Base-by-base conservation (phyloP, 1,140 invertebrate species). In the Aphelinus atriplicis region DNA sequence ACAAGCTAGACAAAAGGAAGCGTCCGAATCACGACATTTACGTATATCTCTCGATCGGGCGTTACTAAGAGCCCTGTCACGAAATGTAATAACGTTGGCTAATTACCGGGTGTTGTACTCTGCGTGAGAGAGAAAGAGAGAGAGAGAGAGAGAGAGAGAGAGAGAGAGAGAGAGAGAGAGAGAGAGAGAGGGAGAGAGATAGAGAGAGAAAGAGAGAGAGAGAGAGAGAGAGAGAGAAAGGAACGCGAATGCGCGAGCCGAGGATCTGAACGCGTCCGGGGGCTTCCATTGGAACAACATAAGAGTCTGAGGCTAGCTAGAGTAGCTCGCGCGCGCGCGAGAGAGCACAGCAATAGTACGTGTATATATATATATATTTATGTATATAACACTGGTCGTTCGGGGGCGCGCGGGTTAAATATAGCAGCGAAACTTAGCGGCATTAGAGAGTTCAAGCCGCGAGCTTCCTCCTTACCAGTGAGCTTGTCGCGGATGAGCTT, bases 401-500 rank as follows among this genome's bases (percentile, higher is more conserved):
- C 42, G 53, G 26, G 4, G 7, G 4, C 26, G 26, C 26, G 26
- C 9, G 53, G 1, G 3, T 51, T 56, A 67, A 67, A 55, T 55
- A 67, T 67, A 58, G 56, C 2, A 3, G 55, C 72, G 26, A 26
- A 26, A 26, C 26, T 26, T 26, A 26, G 26, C 26, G 26, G 26
- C 26, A 26, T 26, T 0, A 26, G 26, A 26, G 26, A 26, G 26
- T 26, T 26, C 26, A 26, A 26, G 26, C 26, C 26, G 26, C 5
- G 5, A 55, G 26, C 26, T 26, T 26, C 26, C 26, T 26, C 26
- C 45, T 90, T 89, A 97, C 96, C 96, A 90, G 96, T 98, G 60
- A 96, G 95, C 91, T 99, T 99, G 89, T 99, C 98, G 77, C 97
- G 90, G 81, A 99, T 99, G 73, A 99, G 91, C 90, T 99, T 99